Conservation (phyloP, 2,888 invertebrate species). For the Chymomyza amoena region DNA sequence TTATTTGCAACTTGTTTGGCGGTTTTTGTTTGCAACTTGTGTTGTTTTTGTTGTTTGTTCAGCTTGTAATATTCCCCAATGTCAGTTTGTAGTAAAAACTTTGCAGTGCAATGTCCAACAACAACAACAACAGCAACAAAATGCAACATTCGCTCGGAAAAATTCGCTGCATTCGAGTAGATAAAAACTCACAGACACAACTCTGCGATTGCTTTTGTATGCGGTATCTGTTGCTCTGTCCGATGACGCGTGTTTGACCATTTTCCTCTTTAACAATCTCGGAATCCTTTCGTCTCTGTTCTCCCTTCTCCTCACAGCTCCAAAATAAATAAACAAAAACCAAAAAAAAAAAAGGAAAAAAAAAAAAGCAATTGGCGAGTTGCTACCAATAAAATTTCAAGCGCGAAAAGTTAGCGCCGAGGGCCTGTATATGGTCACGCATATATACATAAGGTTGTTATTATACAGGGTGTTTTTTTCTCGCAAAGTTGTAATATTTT, state of each 20-base stretch:
- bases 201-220: background rate
- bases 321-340: background rate
- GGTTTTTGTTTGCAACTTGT: conserved; percentile 9
- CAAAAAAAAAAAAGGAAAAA: background rate
- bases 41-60: conserved; percentile 8
- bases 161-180: background rate
- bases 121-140: background rate
- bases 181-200: background rate
- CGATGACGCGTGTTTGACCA: background rate
- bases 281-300: background rate
- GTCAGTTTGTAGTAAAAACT: conserved; percentile 48
- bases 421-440: background rate
- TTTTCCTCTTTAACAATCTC: background rate
- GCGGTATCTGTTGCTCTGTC: background rate
- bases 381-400: background rate
- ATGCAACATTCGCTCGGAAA: background rate
- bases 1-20: background rate
- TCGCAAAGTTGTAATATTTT: no score
- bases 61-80: background rate
- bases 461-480: background rate
- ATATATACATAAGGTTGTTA: background rate
- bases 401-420: conserved; percentile 2
- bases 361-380: background rate
- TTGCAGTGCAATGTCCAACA: conserved; percentile 25
- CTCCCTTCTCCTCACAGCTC: no score